Base-by-base conservation (phyloP, 2,797 vertebrate species). In the Falco columbarius region DNA sequence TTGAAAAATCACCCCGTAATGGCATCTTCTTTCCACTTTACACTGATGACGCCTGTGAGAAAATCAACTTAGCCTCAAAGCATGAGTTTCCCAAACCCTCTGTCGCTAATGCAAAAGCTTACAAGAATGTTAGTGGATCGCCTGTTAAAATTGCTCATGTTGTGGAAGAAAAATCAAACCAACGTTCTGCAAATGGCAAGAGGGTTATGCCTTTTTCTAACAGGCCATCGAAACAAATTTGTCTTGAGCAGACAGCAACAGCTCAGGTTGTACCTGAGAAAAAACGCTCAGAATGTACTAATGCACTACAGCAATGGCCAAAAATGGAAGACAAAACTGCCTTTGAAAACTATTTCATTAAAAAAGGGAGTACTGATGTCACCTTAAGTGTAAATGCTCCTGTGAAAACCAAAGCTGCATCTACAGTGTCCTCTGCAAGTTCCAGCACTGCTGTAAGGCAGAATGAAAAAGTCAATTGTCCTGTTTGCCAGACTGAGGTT, bases 401-500 rank as follows among this genome's bases (percentile, higher is more conserved):
- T 27, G 1, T n/a, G 7, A 51, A 93, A 51, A 32, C 9, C 18
- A 38, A 75, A 79, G 81, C 66, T 36, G 34, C 52, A 36, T n/a
- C 89, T 59, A 2, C 40, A 17, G 42, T 82, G 11, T 68, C 73
- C 14, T 46, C 80, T 59, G 83, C 61, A 75, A 77, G 30, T 65
- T 58, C 86, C 22, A 63, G 76, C 55, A 26, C 27, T 70, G 58
- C 40, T 6, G 27, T 30, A n/a, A 30, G 47, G 36, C 91, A 90
- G 9, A 91, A 65, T 27, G 67, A 91, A 66, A 98, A 72, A n/a
- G 99, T 99, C 71, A 93, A 44, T 90, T 99, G 99, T 92, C 99
- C 99, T 1, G 98, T 98, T 59, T 99, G 99, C 94, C 98, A 97
- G 34, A 56, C 56, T 6, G 95, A 98, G 27, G 97, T 99, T 87